These are phyloP conservation scores for Trichopria drosophilae DNA, from an alignment of 2,888 invertebrate species.

Conservation along the genomic window DNA sequence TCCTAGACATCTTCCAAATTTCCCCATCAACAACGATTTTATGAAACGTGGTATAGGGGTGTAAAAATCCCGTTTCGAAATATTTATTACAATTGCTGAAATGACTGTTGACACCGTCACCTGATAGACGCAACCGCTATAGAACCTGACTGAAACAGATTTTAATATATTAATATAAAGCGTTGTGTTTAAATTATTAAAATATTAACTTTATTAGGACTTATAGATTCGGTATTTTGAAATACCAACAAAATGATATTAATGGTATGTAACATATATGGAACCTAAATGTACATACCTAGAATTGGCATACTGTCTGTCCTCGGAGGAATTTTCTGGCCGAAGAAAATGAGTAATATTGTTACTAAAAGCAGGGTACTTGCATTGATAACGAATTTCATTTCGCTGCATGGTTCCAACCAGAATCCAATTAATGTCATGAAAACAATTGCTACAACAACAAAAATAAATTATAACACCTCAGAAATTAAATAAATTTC, in stretches of 20 bases:
- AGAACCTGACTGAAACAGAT: constrained; percentile 62
- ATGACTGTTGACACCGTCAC: constrained; percentile 62
- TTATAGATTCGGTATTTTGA: neutral
- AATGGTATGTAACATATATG: neutral
- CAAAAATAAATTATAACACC: neutral
- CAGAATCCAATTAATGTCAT: constrained; percentile 68
- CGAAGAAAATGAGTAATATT: constrained; percentile 68
- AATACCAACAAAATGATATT: neutral
- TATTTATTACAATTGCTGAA: constrained; percentile 62
- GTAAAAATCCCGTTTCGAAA: constrained; percentile 60
- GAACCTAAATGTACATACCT: constrained; percentile 55
- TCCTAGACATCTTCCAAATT: constrained; percentile 57
- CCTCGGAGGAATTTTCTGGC: constrained; percentile 64
- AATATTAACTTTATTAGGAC: neutral
- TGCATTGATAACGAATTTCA: constrained; percentile 67
- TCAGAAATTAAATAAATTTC: constrained; percentile 1
- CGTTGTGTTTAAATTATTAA: too few relatives aligned
- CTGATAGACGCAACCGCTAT: constrained; percentile 61
- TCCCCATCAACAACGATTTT: constrained; percentile 58
- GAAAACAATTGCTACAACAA: constrained; percentile 62
- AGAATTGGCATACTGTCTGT: constrained; percentile 63
- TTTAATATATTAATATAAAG: constrained; percentile 1
- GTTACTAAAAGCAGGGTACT: constrained; percentile 65
- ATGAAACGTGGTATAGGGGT: constrained; percentile 61
- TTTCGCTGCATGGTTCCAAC: constrained; percentile 69